A percentile compares a stretch with the other conserved stretches of the same genome.
Conservation (phyloP, 2,888 invertebrate genomes). For the Agrilus biguttatus region DNA sequence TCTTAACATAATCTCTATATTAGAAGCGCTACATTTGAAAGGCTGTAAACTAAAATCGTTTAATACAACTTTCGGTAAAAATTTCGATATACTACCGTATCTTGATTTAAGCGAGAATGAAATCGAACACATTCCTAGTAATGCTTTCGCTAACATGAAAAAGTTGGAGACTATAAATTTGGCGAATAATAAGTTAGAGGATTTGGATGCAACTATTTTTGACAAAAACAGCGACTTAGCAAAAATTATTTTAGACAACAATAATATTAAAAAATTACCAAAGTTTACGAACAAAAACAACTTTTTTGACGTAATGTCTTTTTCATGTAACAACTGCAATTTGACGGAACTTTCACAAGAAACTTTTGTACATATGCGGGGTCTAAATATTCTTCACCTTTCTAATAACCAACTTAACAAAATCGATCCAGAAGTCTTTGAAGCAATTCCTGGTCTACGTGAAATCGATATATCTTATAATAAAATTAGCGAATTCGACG, state of each 20-base stretch:
- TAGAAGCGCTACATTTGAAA: constrained; percentile 54
- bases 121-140: constrained; percentile 50
- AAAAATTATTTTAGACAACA: constrained; percentile 55
- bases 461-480: constrained; percentile 63
- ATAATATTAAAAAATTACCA: constrained; percentile 52
- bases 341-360: constrained; percentile 45
- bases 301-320: constrained; percentile 47
- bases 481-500: constrained; percentile 43
- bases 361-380: constrained; percentile 57
- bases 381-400: constrained; percentile 49
- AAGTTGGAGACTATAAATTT: constrained; percentile 57
- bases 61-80: constrained; percentile 48
- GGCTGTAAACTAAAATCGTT: constrained; percentile 52
- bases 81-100: constrained; percentile 47
- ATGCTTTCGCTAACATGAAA: constrained; percentile 51
- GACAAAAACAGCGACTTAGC: constrained; percentile 53
- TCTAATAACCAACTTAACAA: constrained; percentile 46
- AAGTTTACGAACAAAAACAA: constrained; percentile 48
- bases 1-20: constrained; percentile 43
- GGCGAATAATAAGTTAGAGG: constrained; percentile 55
- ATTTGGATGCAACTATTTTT: constrained; percentile 53
- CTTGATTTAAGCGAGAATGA: constrained; percentile 56
- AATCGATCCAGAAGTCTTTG: constrained; percentile 40
- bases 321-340: constrained; percentile 63
- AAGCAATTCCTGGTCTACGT: constrained; percentile 41